A percentile compares a stretch with the other conserved stretches of the same genome.
Conservation (phyloP, 2,888 invertebrate genomes). For the Tromatobia lineatoria region DNA sequence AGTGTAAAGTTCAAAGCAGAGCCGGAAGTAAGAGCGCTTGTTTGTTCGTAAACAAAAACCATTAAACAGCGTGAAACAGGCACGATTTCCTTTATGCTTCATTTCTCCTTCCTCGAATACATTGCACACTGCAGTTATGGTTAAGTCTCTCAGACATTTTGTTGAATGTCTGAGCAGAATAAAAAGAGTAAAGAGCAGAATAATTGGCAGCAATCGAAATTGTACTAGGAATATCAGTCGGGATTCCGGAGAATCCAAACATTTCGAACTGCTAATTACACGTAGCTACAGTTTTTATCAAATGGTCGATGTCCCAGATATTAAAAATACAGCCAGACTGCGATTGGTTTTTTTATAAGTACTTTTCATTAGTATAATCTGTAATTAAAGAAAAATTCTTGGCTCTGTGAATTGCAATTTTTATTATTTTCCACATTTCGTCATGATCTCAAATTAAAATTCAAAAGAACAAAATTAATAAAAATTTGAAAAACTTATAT, state of each 20-base stretch:
- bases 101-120: not conserved
- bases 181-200: conserved; percentile 26
- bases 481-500: too few species aligned
- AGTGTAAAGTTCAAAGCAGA: not conserved
- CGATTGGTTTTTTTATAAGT: not conserved
- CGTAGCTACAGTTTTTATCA: not conserved
- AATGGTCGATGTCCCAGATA: not conserved
- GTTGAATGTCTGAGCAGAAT: too few species aligned
- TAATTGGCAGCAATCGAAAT: conserved; percentile 21
- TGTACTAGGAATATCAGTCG: conserved; percentile 8
- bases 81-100: conserved; percentile 26
- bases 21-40: not conserved
- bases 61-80: not conserved
- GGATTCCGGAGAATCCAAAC: not conserved
- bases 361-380: not conserved
- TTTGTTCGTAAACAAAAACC: conserved; percentile 6
- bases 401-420: not conserved
- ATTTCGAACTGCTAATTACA: not conserved
- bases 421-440: not conserved
- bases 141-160: not conserved
- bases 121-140: conserved; percentile 15
- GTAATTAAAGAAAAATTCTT: not conserved
- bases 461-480: too few species aligned
- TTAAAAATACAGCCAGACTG: not conserved
- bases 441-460: not conserved